Percentiles rank a stretch among this genome's conserved stretches.
These are phyloP conservation scores for Zaprionus davidi DNA, from an alignment of 1,140 invertebrate genomes.

Conservation along the genomic window DNA sequence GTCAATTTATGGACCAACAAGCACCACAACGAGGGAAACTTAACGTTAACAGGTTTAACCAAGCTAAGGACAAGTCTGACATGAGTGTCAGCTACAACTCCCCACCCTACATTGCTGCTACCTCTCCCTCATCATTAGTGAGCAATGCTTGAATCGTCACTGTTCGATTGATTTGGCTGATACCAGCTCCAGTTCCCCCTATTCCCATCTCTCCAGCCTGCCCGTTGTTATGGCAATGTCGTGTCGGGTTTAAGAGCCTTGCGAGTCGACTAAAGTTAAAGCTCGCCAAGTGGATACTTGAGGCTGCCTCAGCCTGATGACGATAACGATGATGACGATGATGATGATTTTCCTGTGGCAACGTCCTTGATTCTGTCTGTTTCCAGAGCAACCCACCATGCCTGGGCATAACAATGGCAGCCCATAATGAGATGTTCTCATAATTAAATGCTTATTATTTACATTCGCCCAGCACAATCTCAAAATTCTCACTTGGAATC, in stretches of 20 bases:
- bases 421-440: not conserved
- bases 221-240: not conserved
- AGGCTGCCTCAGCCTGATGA: not conserved
- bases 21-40: conserved; percentile 61
- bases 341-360: conserved; percentile 7
- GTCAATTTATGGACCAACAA: conserved; percentile 58
- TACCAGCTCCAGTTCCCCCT: not conserved
- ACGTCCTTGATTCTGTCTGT: conserved; percentile 2
- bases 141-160: conserved; percentile 68
- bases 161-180: conserved; percentile 55
- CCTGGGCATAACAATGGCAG: not conserved
- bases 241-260: not conserved
- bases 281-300: conserved; percentile 24
- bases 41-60: conserved; percentile 81
- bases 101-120: not conserved
- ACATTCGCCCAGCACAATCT: not conserved
- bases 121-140: conserved; percentile 68
- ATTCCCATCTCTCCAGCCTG: not conserved
- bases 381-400: not conserved
- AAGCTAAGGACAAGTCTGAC: conserved; percentile 72
- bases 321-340: no score
- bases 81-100: conserved; percentile 46
- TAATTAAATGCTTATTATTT: conserved; percentile 11
- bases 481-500: not conserved
- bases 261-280: conserved; percentile 13